A percentile compares a stretch with the other conserved stretches of the same genome.
Conservation (phyloP, 2,797 vertebrate species). For the Malurus splendens region DNA sequence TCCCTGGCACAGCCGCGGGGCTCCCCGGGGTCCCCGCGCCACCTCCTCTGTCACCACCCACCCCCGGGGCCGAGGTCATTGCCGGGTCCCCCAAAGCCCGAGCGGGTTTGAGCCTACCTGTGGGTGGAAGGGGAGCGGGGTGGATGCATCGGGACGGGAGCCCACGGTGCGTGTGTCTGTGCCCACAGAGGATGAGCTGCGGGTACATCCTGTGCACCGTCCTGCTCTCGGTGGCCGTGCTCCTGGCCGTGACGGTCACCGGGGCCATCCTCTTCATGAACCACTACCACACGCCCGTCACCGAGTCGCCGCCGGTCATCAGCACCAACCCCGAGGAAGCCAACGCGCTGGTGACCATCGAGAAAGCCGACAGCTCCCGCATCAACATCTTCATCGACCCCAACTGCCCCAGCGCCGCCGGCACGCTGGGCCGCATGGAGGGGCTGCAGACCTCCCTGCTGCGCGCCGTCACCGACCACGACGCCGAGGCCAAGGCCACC, state of each 20-base stretch:
- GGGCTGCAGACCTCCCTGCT: slow-evolving; percentile 88
- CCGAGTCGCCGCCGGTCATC: slow-evolving; percentile 84
- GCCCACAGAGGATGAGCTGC: slow-evolving; percentile 85
- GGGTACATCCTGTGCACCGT: slow-evolving; percentile 90
- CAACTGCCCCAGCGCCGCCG: slow-evolving; percentile 88
- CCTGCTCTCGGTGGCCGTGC: slow-evolving; percentile 88
- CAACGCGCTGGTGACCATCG: slow-evolving; percentile 93
- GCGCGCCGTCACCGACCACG: slow-evolving; percentile 81
- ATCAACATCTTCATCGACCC: slow-evolving; percentile 98
- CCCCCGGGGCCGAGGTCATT: accelerated
- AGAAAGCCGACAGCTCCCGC: slow-evolving; percentile 88
- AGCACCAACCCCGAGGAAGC: slow-evolving; percentile 90
- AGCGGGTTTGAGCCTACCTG: not conserved
- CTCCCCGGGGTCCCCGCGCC: not conserved
- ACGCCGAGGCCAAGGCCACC: slow-evolving; percentile 79
- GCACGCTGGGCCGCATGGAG: slow-evolving; percentile 85
- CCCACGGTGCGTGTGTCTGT: accelerated
- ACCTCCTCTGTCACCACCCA: not conserved
- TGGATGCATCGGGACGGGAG: accelerated
- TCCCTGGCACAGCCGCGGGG: not conserved
- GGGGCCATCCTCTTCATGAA: slow-evolving; percentile 95
- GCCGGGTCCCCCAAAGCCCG: accelerated
- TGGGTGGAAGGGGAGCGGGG: accelerated
- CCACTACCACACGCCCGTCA: slow-evolving; percentile 84
- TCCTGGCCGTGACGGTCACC: slow-evolving; percentile 88